Base-by-base conservation (phyloP, 2,888 invertebrate genomes). In the Bursaphelenchus okinawaensis region DNA sequence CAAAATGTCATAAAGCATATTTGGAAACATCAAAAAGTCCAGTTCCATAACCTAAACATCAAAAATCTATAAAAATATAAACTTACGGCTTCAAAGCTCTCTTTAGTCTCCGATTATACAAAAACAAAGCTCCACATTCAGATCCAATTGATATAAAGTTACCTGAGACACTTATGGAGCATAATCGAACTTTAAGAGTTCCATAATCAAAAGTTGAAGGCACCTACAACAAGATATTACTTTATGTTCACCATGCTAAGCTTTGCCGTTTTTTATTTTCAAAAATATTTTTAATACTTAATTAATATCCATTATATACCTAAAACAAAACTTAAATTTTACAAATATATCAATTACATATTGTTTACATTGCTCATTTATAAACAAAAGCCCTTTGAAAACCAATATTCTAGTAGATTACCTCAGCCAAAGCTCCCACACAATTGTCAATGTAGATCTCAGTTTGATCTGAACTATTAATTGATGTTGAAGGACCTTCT, bases 151-250 rank as follows among this genome's bases (percentile, higher is more conserved):
- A 64, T 28, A 73, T 54, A 54, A 65, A 73, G 23, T 62, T 68
- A 9, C 22, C 31, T n/a, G 72, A 73, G 22, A 71, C 55, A 24
- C 56, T 52, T 8, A 72, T 27, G 51, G 57, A 69, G 19, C 59
- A 65, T 19, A 72, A 66, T 16, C 57, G 61, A 3, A 72, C 69
- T 19, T 51, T 52, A 4, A 61, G 52, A 22, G 67, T 65, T 28
- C 72, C 69, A 60, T 70, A 59, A 50, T 73, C 72, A 60, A 73
- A 70, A 7, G 56, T 55, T 56, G 72, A 62, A 22, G 72, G 72
- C 9, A 72, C 61, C 72, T 72, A 40, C 24, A 61, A 40, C n/a
- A n/a, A n/a, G n/a, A n/a, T n/a, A n/a, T n/a, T n/a, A n/a, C n/a
- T n/a, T n/a, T n/a, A n/a, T n/a, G n/a, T n/a, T n/a, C n/a, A n/a